Evolutionary conservation across 2,888 invertebrate species (phyloP).

Genomic region (Malthinus flaveolus): DNA sequence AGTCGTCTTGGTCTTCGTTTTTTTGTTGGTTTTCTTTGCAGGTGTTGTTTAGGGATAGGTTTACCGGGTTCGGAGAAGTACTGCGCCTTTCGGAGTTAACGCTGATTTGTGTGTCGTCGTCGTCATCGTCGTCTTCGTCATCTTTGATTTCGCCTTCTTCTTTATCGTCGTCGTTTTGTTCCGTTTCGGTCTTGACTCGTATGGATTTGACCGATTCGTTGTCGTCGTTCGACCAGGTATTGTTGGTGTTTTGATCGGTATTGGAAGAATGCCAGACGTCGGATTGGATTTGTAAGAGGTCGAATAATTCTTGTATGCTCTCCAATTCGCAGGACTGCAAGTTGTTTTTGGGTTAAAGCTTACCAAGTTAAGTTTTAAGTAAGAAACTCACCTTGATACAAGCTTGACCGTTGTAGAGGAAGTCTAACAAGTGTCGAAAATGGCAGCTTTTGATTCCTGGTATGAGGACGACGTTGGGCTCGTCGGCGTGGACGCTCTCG

Average conservation of each 20-base stretch:
- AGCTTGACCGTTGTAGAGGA: constrained; percentile 85
- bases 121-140: constrained; percentile 53
- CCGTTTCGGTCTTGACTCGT: constrained; percentile 46
- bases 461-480: constrained; percentile 79
- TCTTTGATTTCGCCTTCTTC: constrained; percentile 59
- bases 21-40: constrained; percentile 50
- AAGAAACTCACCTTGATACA: constrained; percentile 66
- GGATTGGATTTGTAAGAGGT: constrained; percentile 82
- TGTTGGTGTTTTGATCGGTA: constrained; percentile 49
- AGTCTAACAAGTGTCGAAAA: constrained; percentile 80
- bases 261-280: constrained; percentile 69
- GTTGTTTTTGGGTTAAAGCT: constrained; percentile 27
- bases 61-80: constrained; percentile 82
- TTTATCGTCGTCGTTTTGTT: constrained; percentile 54
- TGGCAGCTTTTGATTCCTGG: constrained; percentile 81
- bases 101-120: constrained; percentile 47
- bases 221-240: constrained; percentile 46
- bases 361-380: too few relatives aligned
- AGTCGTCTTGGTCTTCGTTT: constrained; percentile 44
- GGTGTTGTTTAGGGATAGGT: constrained; percentile 61
- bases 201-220: constrained; percentile 38
- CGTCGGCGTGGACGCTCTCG: constrained; percentile 70
- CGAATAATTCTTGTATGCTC: constrained; percentile 80
- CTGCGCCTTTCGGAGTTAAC: constrained; percentile 64
- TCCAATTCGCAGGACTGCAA: constrained; percentile 78